These are phyloP conservation scores for Cirrhinus molitorella DNA, from an alignment of 2,797 vertebrate species.

Conservation along the genomic window DNA sequence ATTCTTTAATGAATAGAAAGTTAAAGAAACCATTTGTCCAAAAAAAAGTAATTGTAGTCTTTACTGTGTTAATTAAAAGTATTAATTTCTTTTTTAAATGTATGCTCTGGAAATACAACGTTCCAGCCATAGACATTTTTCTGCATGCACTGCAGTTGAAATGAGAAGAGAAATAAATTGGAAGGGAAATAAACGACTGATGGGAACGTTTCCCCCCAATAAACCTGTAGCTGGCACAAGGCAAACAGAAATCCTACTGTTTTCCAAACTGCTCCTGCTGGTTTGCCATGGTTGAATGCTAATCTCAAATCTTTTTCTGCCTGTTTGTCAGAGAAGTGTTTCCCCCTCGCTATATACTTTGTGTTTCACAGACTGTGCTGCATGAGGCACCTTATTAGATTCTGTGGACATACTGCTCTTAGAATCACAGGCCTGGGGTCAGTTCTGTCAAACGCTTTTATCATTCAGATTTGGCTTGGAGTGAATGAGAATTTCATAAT, in stretches of 20 bases:
- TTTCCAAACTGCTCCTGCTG: neutral
- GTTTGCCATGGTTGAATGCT: conserved; percentile 17
- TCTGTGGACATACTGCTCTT: neutral
- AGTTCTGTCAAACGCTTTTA: neutral
- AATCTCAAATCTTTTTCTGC: neutral
- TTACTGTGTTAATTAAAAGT: neutral
- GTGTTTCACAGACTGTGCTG: conserved; percentile 21
- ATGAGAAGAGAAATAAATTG: neutral
- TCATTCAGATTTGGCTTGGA: conserved; percentile 10
- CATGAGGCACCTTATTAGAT: conserved; percentile 1
- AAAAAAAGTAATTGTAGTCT: neutral
- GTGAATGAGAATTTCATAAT: conserved; percentile 36
- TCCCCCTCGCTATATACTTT: neutral
- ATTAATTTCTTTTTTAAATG: neutral
- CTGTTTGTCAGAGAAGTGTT: neutral
- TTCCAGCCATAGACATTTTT: neutral
- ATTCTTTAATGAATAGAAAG: neutral
- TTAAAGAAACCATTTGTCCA: too few species aligned
- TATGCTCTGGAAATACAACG: neutral
- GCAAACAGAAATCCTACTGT: conserved; percentile 32
- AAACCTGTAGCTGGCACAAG: conserved; percentile 15
- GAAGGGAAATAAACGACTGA: conserved; percentile 27
- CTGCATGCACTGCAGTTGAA: neutral
- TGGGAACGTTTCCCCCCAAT: conserved; percentile 43
- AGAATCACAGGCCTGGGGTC: conserved; percentile 13